Conservation (phyloP, 1,140 invertebrate species). For the Dermatophagoides farinae region DNA sequence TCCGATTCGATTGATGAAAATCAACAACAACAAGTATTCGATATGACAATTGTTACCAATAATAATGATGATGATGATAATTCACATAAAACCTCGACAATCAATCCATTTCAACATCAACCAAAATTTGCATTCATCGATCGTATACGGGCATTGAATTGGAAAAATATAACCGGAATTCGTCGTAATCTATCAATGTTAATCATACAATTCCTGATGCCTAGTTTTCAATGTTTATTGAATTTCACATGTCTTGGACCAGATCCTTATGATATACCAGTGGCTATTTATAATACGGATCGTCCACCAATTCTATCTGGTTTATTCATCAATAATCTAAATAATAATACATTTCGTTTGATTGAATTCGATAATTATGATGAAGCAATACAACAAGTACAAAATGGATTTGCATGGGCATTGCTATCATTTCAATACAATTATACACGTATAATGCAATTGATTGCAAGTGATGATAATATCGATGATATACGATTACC, state of each 20-base stretch:
- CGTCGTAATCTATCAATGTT: slow-evolving; percentile 20
- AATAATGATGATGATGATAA: too few relatives aligned
- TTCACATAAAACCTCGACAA: background rate
- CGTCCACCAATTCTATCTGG: background rate
- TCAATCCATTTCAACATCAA: background rate
- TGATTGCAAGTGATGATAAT: background rate
- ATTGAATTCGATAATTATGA: slow-evolving; percentile 7
- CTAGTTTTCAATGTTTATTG: slow-evolving; percentile 71
- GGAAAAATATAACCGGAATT: slow-evolving; percentile 15
- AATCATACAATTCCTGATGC: slow-evolving; percentile 65
- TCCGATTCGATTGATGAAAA: background rate
- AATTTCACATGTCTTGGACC: slow-evolving; percentile 82
- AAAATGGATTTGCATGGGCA: slow-evolving; percentile 14
- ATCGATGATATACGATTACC: background rate
- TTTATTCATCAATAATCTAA: background rate
- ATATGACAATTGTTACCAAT: background rate
- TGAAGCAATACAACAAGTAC: slow-evolving; percentile 7
- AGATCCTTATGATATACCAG: slow-evolving; percentile 54
- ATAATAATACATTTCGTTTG: slow-evolving; percentile 2
- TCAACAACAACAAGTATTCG: background rate
- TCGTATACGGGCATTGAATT: slow-evolving; percentile 8
- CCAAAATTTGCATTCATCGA: slow-evolving; percentile 2
- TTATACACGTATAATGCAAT: slow-evolving; percentile 7
- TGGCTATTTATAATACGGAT: slow-evolving; percentile 47
- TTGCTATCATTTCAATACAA: slow-evolving; percentile 6